Evolutionary conservation across 2,888 invertebrate genomes (phyloP), one percentile per base, ranked within the genome.

Genomic region (Cheilosia variabilis): DNA sequence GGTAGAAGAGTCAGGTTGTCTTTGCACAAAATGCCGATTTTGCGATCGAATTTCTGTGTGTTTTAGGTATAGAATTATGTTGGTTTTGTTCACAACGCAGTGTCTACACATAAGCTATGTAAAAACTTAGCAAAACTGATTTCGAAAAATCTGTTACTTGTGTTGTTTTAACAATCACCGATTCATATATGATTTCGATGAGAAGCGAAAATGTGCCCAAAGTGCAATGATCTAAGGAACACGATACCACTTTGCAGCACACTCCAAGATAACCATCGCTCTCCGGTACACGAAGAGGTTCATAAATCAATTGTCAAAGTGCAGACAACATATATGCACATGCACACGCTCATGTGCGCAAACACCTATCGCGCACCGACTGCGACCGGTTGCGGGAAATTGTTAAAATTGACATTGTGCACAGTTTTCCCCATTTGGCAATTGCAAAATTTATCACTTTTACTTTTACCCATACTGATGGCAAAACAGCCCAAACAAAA

Each of bases 261-360:
- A 27, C n/a, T 65, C 24, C 41, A 52, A 17, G n/a, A 37, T 52
- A 24, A 41, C 52, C 37, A 65, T 52, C 52, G 31, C 31, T 65
- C 24, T 15, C 19, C 5, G 13, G 17, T 13, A 34, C 34, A 57
- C 24, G 31, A 24, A 57, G 66, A 31, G 50, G 41, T 76, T 58
- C 66, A 76, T 76, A 76, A 76, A 66, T 76, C 76, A 76, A 58
- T 19, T 66, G 76, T 41, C 76, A 76, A 76, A 50, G 76, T 52
- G 52, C 24, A 76, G 65, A 50, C 58, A 50, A 66, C 57, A 50
- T 50, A 50, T 50, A 22, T 50, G 22, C 19, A 22, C 17, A 15
- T 45, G 45, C n/a, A n/a, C 13, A 2, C 19, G 19, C 24, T n/a
- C 50, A 37, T 34, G 37, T 41, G 52, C 24, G 22, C 41, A 41